Base-by-base conservation (phyloP, 2,113 vertebrate genomes). In the Paramisgurnus dabryanus region DNA sequence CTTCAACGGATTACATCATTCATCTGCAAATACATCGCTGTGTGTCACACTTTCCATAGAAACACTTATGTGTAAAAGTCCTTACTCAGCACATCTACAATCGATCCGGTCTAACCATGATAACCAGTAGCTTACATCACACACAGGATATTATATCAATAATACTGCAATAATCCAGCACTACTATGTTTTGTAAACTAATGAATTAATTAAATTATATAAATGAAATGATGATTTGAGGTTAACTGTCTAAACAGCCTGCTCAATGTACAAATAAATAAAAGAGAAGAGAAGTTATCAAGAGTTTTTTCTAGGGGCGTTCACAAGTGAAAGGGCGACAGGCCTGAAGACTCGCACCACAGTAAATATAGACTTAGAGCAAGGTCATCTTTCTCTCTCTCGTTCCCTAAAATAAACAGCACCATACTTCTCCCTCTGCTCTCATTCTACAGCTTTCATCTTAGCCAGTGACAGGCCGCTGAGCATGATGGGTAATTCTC, bases 361-460 rank as follows among this genome's bases (percentile, higher is more conserved):
- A 80, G 61, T 77, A 86, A 84, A 86, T 82, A 77, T 84, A 84
- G 80, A 80, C 81, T 78, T 34, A 77, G 63, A 50, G 73, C 78
- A 85, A 82, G 78, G 78, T 87, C 85, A 13, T 78, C 53, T 65
- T 78, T 73, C 61, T 79, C 84, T 79, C 84, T 71, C 76, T 69
- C 87, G 84, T 89, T 90, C 88, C 88, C 92, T 92, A 93, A 94
- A 93, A 93, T 93, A 90, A 93, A 91, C 90, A 92, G 88, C 61
- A 82, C 82, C 64, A 76, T 57, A 63, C 83, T 86, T 87, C 76
- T 85, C 85, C 87, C 85, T 79, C 47, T 50, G 57, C 80, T 85
- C 86, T 84, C 83, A 83, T 87, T 87, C 86, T 88, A 91, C 87
- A 89, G 87, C 90, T 91, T 91, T 92, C 87, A 91, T 91, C 89